Conservation (phyloP, 2,113 vertebrate species). For the Lontra canadensis region DNA sequence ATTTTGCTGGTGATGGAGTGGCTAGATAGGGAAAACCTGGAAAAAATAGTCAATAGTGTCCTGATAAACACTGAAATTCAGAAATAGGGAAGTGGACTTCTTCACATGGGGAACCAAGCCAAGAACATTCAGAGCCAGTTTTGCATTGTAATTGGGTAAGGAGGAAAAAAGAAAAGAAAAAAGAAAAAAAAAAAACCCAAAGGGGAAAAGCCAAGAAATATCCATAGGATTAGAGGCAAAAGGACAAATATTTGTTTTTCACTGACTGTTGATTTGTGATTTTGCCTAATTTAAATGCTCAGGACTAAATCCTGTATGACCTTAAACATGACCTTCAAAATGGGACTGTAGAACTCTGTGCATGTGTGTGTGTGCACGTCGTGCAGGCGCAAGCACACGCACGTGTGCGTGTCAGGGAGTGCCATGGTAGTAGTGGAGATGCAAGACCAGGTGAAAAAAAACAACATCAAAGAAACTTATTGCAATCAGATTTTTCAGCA, state of each 20-base stretch:
- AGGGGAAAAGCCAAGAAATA: background rate
- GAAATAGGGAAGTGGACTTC: background rate
- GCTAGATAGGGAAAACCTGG: background rate
- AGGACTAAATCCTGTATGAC: background rate
- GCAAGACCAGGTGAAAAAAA: background rate
- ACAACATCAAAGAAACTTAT: background rate
- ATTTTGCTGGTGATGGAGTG: background rate
- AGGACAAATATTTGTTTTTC: background rate
- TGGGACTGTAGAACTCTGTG: background rate
- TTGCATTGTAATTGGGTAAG: background rate
- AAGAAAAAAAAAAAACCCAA: background rate
- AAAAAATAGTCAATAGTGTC: background rate
- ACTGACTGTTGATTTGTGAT: background rate
- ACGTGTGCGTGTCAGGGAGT: background rate
- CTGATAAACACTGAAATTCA: background rate
- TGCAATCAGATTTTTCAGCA: background rate
- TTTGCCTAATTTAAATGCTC: background rate
- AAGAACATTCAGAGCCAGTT: background rate
- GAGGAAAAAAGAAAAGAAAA: background rate
- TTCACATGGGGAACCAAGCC: background rate
- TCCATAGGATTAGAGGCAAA: background rate
- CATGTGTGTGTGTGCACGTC: rapidly evolving
- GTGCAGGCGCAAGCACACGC: rapidly evolving
- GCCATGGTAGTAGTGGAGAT: background rate
- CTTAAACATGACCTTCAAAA: background rate